Conservation (phyloP, 2,113 vertebrate genomes). For the Nymphicus hollandicus region DNA sequence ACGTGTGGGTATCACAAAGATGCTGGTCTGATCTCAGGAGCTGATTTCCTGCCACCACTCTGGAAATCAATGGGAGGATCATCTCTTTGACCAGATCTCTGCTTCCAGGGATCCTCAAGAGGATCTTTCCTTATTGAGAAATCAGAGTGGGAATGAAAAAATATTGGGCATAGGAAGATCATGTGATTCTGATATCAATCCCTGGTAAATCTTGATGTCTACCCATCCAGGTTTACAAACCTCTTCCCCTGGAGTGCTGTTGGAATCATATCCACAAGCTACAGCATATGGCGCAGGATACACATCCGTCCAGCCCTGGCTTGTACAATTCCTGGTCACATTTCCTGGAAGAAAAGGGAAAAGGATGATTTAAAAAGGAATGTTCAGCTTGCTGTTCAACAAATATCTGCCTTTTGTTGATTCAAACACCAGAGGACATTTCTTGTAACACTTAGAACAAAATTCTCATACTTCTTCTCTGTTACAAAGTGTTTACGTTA, state of each 20-base stretch:
- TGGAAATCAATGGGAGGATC: neutral
- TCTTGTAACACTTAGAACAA: neutral
- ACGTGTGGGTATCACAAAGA: neutral
- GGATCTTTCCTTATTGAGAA: neutral
- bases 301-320: constrained; percentile 84
- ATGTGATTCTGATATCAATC: neutral
- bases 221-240: constrained; percentile 58
- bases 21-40: neutral
- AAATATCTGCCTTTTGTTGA: neutral
- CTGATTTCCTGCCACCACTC: neutral
- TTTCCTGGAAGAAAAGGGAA: constrained; percentile 77
- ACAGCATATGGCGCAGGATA: constrained; percentile 75
- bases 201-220: neutral
- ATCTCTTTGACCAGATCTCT: neutral
- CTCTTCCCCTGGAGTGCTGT: constrained; percentile 75
- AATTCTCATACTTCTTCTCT: neutral
- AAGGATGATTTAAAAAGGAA: neutral
- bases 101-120: neutral
- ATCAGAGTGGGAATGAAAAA: neutral
- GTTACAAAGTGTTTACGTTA: neutral
- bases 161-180: accelerated
- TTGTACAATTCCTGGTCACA: constrained; percentile 88
- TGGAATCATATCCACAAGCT: constrained; percentile 85
- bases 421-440: neutral
- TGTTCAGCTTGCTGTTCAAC: accelerated